Evolutionary conservation across 30 jellyfish, hydroid and myxozoan species (phyloP).

Genomic region (Pelagia noctiluca): DNA sequence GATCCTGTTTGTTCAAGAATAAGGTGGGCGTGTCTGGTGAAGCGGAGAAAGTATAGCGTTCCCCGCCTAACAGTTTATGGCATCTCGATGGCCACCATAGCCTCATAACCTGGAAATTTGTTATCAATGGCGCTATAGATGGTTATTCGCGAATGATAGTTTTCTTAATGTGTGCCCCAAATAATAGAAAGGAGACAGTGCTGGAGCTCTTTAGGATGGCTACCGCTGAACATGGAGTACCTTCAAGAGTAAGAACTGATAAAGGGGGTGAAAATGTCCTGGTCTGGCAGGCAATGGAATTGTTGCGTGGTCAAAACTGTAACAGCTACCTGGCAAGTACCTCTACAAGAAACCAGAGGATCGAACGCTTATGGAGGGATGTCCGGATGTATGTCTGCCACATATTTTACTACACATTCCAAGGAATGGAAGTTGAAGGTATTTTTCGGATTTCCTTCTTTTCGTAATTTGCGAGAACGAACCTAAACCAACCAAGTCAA

Average conservation of each 20-base stretch:
- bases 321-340: constrained; percentile 28
- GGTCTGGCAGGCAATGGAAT: constrained; percentile 8
- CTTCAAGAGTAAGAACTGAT: constrained; percentile 25
- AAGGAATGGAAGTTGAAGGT: constrained; percentile 31
- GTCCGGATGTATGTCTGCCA: constrained; percentile 28
- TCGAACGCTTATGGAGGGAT: constrained; percentile 49
- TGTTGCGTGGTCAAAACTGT: constrained; percentile 18
- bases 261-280: constrained; percentile 54
- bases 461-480: neutral
- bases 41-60: constrained; percentile 42
- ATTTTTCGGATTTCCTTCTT: neutral
- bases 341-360: constrained; percentile 23
- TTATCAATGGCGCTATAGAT: constrained; percentile 64
- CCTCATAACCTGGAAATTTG: constrained; percentile 44
- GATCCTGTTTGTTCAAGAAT: constrained; percentile 25
- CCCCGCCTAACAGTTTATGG: constrained; percentile 49
- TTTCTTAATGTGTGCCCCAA: constrained; percentile 39
- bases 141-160: constrained; percentile 40
- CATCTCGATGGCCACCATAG: constrained; percentile 58
- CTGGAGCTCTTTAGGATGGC: constrained; percentile 35
- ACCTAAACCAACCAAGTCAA: neutral
- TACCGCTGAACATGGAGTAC: neutral
- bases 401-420: constrained; percentile 23
- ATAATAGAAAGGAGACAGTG: constrained; percentile 34
- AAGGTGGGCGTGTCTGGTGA: constrained; percentile 15